Evolutionary conservation across 2,797 vertebrate genomes (phyloP).

Genomic region (Gymnocypris eckloni): DNA sequence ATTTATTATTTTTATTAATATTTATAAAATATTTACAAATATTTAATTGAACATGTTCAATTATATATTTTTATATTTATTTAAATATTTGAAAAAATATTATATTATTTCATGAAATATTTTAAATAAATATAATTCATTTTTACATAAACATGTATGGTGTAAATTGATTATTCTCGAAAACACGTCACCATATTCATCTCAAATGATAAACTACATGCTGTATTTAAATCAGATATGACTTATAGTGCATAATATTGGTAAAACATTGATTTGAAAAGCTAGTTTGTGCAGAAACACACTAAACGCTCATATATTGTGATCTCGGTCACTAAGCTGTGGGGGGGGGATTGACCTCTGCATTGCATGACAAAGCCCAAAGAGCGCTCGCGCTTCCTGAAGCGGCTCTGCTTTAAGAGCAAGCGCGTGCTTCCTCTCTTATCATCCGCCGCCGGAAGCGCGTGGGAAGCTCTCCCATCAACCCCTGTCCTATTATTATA

Average conservation of each 20-base stretch:
- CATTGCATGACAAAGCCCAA: constrained; percentile 69
- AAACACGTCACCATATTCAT: background rate
- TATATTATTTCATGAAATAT: no score
- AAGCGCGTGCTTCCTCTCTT: constrained; percentile 77
- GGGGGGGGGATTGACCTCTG: constrained; percentile 71
- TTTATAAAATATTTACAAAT: background rate
- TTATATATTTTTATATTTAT: no score
- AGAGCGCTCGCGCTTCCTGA: constrained; percentile 65
- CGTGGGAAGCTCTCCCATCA: constrained; percentile 80
- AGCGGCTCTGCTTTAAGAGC: constrained; percentile 64
- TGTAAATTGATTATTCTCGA: background rate
- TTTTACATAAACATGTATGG: background rate
- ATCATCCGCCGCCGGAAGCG: constrained; percentile 80
- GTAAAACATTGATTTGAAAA: background rate
- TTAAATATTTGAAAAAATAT: no score
- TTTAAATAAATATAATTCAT: background rate
- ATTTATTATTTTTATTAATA: background rate
- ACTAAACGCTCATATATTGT: background rate
- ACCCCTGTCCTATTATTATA: constrained; percentile 79
- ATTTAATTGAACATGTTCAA: no score
- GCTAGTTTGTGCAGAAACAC: no score
- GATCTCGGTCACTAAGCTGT: background rate
- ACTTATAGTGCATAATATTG: background rate
- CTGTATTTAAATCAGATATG: background rate
- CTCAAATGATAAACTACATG: background rate